These are phyloP conservation scores for Ophion slaviceki DNA, from an alignment of 2,888 invertebrate genomes.

Conservation along the genomic window DNA sequence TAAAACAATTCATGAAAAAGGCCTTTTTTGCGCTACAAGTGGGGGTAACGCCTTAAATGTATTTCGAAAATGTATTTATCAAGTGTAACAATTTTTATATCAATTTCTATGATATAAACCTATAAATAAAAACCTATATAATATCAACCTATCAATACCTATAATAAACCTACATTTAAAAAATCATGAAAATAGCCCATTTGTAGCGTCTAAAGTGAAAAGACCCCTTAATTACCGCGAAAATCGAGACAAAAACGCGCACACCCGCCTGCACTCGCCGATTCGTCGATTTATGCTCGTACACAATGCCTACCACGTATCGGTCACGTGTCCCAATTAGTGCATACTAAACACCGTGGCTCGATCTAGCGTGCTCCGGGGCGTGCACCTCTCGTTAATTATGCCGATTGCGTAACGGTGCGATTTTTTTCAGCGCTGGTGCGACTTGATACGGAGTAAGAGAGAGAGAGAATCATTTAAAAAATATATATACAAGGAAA, in stretches of 20 bases:
- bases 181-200: no score
- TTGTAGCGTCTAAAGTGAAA: no score
- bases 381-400: constrained; percentile 75
- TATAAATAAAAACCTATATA: no score
- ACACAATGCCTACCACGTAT: constrained; percentile 43
- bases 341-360: constrained; percentile 37
- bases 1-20: no score
- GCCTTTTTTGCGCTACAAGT: no score
- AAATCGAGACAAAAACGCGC: neutral
- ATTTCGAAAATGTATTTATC: no score
- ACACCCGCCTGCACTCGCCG: neutral
- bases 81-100: no score
- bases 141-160: no score
- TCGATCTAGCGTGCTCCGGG: constrained; percentile 41
- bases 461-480: neutral
- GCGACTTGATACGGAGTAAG: constrained; percentile 35
- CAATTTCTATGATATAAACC: no score
- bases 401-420: constrained; percentile 70
- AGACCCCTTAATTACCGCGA: neutral
- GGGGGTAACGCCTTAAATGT: no score
- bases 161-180: no score
- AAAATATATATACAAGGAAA: neutral
- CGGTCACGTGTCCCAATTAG: constrained; percentile 65
- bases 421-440: constrained; percentile 33
- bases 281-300: constrained; percentile 33